These are phyloP conservation scores for Pithys albifrons DNA, from an alignment of 2,113 vertebrate genomes.

Conservation along the genomic window DNA sequence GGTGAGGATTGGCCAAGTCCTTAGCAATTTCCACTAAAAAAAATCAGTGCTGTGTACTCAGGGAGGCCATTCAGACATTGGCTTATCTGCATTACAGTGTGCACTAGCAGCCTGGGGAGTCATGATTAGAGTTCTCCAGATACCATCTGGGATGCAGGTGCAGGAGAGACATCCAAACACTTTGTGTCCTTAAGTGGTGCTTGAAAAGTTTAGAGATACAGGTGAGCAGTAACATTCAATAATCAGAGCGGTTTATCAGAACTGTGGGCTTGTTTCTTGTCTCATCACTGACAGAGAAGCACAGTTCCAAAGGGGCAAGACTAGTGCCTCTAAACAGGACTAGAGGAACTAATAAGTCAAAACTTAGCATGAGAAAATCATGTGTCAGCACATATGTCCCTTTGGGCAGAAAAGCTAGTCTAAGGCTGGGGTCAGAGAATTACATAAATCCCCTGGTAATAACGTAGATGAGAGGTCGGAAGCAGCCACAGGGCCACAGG, in stretches of 20 bases:
- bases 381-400: background rate
- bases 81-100: background rate
- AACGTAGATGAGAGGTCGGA: fast-evolving
- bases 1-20: background rate
- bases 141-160: background rate
- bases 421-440: background rate
- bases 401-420: background rate
- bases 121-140: background rate
- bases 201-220: background rate
- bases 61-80: background rate
- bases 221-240: background rate
- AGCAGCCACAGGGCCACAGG: background rate
- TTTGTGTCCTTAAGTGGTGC: background rate
- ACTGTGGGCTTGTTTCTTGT: background rate
- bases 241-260: background rate
- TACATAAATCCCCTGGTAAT: background rate
- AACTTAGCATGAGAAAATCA: background rate
- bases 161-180: background rate
- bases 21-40: background rate
- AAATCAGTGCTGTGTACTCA: background rate
- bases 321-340: background rate
- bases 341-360: background rate
- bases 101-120: background rate
- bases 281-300: background rate
- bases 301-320: background rate